These are phyloP conservation scores for Hypanus sabinus DNA, from an alignment of 2,113 vertebrate genomes.

Conservation along the genomic window DNA sequence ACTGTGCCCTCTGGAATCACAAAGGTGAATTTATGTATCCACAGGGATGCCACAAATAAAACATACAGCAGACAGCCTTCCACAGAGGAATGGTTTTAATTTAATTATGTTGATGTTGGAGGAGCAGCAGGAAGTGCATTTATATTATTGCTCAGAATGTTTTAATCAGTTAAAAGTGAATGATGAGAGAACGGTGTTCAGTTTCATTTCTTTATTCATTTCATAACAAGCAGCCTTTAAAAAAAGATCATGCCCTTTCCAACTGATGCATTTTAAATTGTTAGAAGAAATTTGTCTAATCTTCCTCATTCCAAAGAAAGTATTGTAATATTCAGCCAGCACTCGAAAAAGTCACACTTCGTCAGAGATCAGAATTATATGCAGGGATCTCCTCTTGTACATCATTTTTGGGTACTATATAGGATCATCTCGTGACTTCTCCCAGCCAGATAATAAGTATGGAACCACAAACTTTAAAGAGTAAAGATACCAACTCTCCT, in stretches of 20 bases:
- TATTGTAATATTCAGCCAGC: not conserved
- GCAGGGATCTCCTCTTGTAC: not conserved
- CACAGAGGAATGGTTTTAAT: slow-evolving; percentile 26
- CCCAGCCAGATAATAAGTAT: not conserved
- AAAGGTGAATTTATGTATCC: slow-evolving; percentile 37
- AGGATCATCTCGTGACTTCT: not conserved
- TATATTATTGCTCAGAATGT: slow-evolving; percentile 26
- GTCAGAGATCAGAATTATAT: not conserved
- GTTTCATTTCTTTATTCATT: slow-evolving; percentile 17
- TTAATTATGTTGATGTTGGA: slow-evolving; percentile 27
- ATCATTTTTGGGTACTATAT: not conserved
- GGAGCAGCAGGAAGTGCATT: slow-evolving; percentile 36
- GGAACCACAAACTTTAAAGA: not conserved
- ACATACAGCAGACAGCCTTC: slow-evolving; percentile 29
- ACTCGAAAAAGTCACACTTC: not conserved
- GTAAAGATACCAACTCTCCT: not conserved
- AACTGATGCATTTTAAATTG: slow-evolving; percentile 1
- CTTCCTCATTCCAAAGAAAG: not conserved
- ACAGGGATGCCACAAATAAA: slow-evolving; percentile 27
- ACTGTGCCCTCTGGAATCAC: slow-evolving; percentile 4
- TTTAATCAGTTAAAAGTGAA: slow-evolving; percentile 30
- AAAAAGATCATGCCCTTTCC: not conserved
- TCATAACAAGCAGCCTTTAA: not conserved
- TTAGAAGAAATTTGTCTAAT: not conserved
- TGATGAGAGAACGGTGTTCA: not conserved